phyloP scores from a whole-genome alignment of 2,797 vertebrate genomes.

The Onychomys torridus region DNA sequence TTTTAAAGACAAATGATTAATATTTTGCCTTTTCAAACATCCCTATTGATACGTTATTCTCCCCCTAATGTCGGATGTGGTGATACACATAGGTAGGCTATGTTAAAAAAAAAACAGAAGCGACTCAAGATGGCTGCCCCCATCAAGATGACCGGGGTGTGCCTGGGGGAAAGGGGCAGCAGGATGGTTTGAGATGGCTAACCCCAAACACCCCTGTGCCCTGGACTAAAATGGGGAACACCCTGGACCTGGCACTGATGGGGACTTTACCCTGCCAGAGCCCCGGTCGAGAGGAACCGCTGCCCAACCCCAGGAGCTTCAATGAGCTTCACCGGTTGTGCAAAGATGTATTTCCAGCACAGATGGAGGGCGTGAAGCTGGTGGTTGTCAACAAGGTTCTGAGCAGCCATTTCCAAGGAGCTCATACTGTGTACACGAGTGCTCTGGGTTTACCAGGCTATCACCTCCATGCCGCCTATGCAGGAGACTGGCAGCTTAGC shows the following conservation, averaged over 20 bases:
- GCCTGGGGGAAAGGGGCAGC: conserved; percentile 65
- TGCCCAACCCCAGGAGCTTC: conserved; percentile 95
- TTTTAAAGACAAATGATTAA: not conserved
- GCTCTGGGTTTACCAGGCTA: conserved; percentile 93
- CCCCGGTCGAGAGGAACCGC: conserved; percentile 89
- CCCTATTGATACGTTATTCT: not conserved
- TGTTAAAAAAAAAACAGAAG: no score
- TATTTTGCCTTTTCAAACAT: not conserved
- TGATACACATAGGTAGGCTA: not conserved
- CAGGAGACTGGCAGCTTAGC: conserved; percentile 87
- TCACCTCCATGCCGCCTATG: conserved; percentile 94
- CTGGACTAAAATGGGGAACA: conserved; percentile 85
- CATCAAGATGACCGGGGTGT: conserved; percentile 83
- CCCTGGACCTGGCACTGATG: conserved; percentile 69
- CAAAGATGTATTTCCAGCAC: conserved; percentile 98
- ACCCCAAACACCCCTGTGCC: not conserved
- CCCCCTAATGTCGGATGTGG: not conserved
- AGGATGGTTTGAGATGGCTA: conserved; percentile 67
- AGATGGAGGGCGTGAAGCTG: conserved; percentile 97
- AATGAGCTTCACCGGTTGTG: conserved; percentile 95
- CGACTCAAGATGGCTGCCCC: conserved; percentile 85
- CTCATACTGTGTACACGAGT: conserved; percentile 95
- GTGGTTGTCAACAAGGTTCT: conserved; percentile 95
- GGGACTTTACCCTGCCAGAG: conserved; percentile 77
- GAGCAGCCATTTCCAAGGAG: conserved; percentile 97